Evolutionary conservation across 1,140 invertebrate genomes (phyloP), one percentile per base, ranked within the genome.

Genomic region (Yoshiicerus persimilis): DNA sequence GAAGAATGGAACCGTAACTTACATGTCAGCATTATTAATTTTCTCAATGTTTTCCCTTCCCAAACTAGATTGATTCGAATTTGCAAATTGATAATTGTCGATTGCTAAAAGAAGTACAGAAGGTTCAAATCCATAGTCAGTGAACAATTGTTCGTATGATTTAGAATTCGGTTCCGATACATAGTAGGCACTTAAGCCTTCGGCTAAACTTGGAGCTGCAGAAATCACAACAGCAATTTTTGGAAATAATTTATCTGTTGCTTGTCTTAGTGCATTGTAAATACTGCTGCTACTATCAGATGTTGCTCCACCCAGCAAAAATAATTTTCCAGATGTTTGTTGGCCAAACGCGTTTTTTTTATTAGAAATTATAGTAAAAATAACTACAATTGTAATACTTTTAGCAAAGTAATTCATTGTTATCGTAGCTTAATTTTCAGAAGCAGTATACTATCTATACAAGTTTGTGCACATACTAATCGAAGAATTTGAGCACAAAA

Each of bases 231-330:
- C 88, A 2, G 77, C 88, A 64, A 87, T 84, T 23, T 30, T 83
- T 16, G 88, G 88, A 70, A 36, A 30, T 36, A 47, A 32, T 84
- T 89, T 83, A 16, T 86, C 88, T 0, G 88, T 89, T 8, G 88
- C 66, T 41, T 89, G 47, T 4, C 88, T 39, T 11, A 89, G 36
- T 20, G 86, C 88, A 36, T 87, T 66, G 75, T 89, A 89, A 77
- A 89, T 87, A 6, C 5, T 34, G 20, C 4, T n/a, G 6, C 9
- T 56, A 4, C 6, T 16, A 38, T 89, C 88, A 0, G 23, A 10
- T 39, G 88, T 89, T 0, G 70, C 86, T n/a, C 88, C 88, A 41
- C 88, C 88, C 4, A 89, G 36, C 5, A 89, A 30, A 87, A 89
- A 89, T 23, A 89, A 4, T 38, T 89, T 89, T 32, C 88, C 86